Evolutionary conservation across 1,140 invertebrate genomes (phyloP).

Genomic region (Diprion similis): DNA sequence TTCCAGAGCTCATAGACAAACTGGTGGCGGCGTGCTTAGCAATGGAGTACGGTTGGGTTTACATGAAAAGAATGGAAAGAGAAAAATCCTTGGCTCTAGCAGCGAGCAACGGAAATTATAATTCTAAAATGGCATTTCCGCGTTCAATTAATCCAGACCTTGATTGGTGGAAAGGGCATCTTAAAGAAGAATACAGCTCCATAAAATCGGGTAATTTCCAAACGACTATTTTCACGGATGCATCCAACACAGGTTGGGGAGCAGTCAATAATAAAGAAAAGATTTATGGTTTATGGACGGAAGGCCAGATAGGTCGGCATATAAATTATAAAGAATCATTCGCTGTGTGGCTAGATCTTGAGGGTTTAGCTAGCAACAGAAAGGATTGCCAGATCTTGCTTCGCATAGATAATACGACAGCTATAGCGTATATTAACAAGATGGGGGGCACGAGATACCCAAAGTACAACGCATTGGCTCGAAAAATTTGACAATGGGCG

Average conservation of each 20-base stretch:
- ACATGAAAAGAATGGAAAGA: conserved; percentile 35
- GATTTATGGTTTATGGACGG: conserved; percentile 33
- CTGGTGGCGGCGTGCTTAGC: conserved; percentile 33
- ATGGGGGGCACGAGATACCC: conserved; percentile 10
- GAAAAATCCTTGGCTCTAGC: conserved; percentile 26
- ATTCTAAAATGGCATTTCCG: not conserved
- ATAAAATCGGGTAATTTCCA: conserved; percentile 17
- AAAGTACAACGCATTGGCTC: conserved; percentile 3
- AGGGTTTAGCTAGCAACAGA: conserved; percentile 22
- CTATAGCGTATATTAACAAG: conserved; percentile 18
- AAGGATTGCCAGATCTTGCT: conserved; percentile 40
- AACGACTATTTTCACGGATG: conserved; percentile 35
- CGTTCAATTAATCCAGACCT: conserved; percentile 22
- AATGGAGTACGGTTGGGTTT: conserved; percentile 33
- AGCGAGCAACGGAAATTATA: conserved; percentile 18
- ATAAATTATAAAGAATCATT: conserved; percentile 32
- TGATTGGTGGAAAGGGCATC: conserved; percentile 38
- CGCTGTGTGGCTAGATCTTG: conserved; percentile 25
- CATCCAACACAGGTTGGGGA: conserved; percentile 35
- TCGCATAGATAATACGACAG: conserved; percentile 27
- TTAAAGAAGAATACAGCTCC: conserved; percentile 21
- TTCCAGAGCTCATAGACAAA: conserved; percentile 32
- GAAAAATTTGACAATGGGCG: not conserved
- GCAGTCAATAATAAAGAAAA: conserved; percentile 23
- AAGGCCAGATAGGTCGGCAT: conserved; percentile 29